Percentiles rank a stretch among this genome's conserved stretches.
Conservation (phyloP, 2,888 invertebrate genomes). For the Temnothorax ravouxi region DNA sequence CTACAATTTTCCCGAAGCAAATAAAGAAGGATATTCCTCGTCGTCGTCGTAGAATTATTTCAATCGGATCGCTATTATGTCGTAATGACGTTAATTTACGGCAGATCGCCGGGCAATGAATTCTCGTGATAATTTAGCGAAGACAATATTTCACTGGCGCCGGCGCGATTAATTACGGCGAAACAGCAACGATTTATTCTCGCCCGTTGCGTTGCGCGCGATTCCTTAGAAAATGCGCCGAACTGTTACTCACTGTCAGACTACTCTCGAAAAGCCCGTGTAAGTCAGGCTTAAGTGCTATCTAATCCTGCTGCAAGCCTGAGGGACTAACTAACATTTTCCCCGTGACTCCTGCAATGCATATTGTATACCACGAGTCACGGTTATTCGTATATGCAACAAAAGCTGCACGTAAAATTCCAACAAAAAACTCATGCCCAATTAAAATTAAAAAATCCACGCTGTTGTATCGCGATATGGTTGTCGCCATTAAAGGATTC, state of each 20-base stretch:
- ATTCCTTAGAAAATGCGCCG: slow-evolving; percentile 56
- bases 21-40: not conserved
- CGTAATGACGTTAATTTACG: slow-evolving; percentile 53
- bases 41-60: slow-evolving; percentile 31
- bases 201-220: slow-evolving; percentile 40
- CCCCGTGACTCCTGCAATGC: slow-evolving; percentile 47
- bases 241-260: slow-evolving; percentile 55
- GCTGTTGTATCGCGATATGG: not conserved
- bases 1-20: not conserved
- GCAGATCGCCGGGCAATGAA: slow-evolving; percentile 42
- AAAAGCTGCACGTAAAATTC: too few species aligned
- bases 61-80: slow-evolving; percentile 34
- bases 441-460: not conserved
- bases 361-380: slow-evolving; percentile 1
- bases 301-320: slow-evolving; percentile 51
- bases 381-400: too few species aligned
- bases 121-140: slow-evolving; percentile 52
- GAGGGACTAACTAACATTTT: slow-evolving; percentile 8
- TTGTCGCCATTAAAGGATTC: not conserved
- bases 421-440: not conserved
- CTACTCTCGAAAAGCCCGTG: slow-evolving; percentile 16
- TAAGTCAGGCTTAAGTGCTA: slow-evolving; percentile 53
- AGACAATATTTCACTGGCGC: slow-evolving; percentile 49
- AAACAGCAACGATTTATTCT: slow-evolving; percentile 54
- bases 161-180: slow-evolving; percentile 53